These are phyloP conservation scores for Hypothenemus hampei DNA, from an alignment of 1,140 invertebrate species.

Conservation along the genomic window DNA sequence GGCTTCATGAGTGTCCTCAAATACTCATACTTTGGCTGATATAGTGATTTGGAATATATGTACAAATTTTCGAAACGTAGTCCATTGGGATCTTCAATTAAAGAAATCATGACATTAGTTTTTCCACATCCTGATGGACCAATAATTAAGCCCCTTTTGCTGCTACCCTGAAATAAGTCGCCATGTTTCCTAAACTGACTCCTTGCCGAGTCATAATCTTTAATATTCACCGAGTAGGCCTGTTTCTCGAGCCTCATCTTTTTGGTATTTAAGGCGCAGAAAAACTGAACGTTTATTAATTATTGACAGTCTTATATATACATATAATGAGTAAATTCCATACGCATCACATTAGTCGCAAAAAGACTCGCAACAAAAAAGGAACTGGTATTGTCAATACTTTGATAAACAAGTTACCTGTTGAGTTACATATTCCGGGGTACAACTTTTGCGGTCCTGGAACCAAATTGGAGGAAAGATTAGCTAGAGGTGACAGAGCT, in stretches of 20 bases:
- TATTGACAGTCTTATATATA: neutral
- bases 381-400: conserved; percentile 7
- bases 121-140: too few species aligned
- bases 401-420: conserved; percentile 11
- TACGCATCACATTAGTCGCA: too few species aligned
- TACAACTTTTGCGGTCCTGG: conserved; percentile 16
- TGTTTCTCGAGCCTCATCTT: neutral
- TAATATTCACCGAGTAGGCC: neutral
- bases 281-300: neutral
- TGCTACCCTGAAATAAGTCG: too few species aligned
- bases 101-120: too few species aligned
- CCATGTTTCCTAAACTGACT: neutral
- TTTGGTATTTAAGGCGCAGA: neutral
- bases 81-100: too few species aligned
- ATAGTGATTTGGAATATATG: too few species aligned
- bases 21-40: too few species aligned
- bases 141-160: too few species aligned
- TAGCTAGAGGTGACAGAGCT: neutral
- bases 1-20: too few species aligned
- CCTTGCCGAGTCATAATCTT: neutral
- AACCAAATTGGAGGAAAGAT: conserved; percentile 9
- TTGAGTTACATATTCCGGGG: conserved; percentile 16
- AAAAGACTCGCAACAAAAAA: neutral
- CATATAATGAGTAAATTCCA: neutral
- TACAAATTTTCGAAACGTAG: too few species aligned